Evolutionary conservation across 2,888 invertebrate genomes (phyloP), one percentile per base, ranked within the genome.

Genomic region (Ypsolopha scabrella): DNA sequence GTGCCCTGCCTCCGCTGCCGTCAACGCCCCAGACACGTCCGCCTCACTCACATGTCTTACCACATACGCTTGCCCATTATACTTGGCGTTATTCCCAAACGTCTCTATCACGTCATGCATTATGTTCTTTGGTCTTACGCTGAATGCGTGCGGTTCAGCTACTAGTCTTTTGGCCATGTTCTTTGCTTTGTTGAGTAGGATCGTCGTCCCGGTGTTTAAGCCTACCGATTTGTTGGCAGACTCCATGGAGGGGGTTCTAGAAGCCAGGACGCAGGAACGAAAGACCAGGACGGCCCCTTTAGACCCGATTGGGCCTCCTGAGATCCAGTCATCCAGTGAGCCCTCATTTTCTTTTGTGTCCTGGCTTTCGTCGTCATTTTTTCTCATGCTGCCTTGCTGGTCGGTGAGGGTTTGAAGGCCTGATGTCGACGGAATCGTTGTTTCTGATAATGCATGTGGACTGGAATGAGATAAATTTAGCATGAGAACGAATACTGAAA

Each of bases 251-350:
- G 83, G 79, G 1, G 80, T 76, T 14, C 73, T 60, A 1, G 71
- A 65, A 0, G 90, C 90, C 56, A 91, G 75, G 45, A 90, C 90
- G 57, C 89, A 88, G 62, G 92, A 91, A 60, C 91, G 83, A 75
- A 93, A 93, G 48, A 92, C 87, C 51, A 93, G 80, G 48, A 91
- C 88, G 4, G 92, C 88, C 51, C 88, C 90, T 53, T 89, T 90
- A 1, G 90, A 88, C 14, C 92, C 92, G 57, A 89, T 61, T 35
- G 80, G 83, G 13, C 90, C 90, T 51, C 90, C 89, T 37, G 88
- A 85, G 51, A 90, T 69, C 90, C 90, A 90, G 63, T 85, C 86
- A 8, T 77, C 58, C 39, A 83, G 52, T 52, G 73, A 75, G 2
- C 73, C 80, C 34, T 80, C 79, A 48, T 68, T 69, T 50, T 75